phyloP scores from a whole-genome alignment of 2,888 invertebrate species.

The Habrosyne pyritoides region DNA sequence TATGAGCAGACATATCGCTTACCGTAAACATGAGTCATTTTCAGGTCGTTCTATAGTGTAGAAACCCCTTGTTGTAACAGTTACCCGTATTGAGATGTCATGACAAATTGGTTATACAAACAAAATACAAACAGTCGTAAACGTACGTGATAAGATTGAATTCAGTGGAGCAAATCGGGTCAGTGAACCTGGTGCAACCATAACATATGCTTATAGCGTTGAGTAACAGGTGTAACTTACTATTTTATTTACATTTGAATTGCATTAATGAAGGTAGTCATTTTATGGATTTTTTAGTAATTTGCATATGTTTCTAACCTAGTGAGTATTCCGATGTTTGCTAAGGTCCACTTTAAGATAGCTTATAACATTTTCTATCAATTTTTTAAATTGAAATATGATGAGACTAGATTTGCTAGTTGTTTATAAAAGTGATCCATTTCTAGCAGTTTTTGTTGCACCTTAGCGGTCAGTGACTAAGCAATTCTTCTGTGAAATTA shows the following conservation, averaged over 20 bases:
- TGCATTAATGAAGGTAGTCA: too few relatives aligned
- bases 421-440: not conserved
- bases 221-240: not conserved
- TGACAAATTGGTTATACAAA: constrained; percentile 69
- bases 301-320: too few relatives aligned
- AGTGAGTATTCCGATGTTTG: not conserved
- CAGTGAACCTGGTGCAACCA: constrained; percentile 44
- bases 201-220: not conserved
- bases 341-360: not conserved
- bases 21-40: constrained; percentile 73
- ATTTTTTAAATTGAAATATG: too few relatives aligned
- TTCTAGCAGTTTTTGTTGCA: not conserved
- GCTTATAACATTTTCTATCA: too few relatives aligned
- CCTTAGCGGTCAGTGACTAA: not conserved
- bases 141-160: constrained; percentile 64
- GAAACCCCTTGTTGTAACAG: constrained; percentile 63
- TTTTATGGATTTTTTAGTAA: not conserved
- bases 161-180: constrained; percentile 56
- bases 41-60: constrained; percentile 70
- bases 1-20: constrained; percentile 46
- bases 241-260: not conserved
- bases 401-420: too few relatives aligned
- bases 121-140: constrained; percentile 58
- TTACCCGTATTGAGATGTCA: constrained; percentile 76
- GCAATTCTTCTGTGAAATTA: not conserved